These are phyloP conservation scores for Daboia siamensis DNA, from an alignment of 2,113 vertebrate genomes.

Conservation along the genomic window DNA sequence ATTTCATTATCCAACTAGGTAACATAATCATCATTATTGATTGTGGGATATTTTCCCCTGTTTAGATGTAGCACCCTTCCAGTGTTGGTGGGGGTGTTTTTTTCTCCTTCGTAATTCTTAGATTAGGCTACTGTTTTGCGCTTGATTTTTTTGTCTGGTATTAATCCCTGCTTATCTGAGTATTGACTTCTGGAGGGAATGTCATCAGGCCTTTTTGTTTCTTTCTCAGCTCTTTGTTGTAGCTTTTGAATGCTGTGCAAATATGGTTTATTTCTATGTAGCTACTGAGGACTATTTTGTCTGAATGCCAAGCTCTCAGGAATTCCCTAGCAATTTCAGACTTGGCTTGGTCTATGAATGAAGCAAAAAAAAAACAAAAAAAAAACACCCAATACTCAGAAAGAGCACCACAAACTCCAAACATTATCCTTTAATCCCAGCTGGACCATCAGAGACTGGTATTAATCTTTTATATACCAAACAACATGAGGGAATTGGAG, in stretches of 20 bases:
- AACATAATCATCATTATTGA: background rate
- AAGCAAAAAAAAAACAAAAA: background rate
- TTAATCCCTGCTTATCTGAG: background rate
- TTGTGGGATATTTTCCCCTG: background rate
- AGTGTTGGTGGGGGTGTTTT: background rate
- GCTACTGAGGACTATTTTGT: background rate
- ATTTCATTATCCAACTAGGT: background rate
- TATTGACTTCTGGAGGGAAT: background rate
- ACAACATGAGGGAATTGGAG: background rate
- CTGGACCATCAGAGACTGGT: background rate
- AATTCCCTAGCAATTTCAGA: background rate
- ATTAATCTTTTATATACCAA: background rate
- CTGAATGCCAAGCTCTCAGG: background rate
- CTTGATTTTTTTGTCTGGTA: background rate
- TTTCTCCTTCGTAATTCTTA: background rate
- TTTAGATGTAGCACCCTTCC: background rate
- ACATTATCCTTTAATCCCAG: background rate
- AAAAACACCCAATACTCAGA: background rate
- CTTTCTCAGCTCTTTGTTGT: background rate
- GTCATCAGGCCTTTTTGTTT: background rate
- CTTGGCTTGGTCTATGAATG: background rate
- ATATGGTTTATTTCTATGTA: background rate
- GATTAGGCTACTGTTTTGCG: background rate
- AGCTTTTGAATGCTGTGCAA: background rate
- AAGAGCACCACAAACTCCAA: background rate